Base-by-base conservation (phyloP, 92 coral and sea anemone genomes). In the Porites rus region DNA sequence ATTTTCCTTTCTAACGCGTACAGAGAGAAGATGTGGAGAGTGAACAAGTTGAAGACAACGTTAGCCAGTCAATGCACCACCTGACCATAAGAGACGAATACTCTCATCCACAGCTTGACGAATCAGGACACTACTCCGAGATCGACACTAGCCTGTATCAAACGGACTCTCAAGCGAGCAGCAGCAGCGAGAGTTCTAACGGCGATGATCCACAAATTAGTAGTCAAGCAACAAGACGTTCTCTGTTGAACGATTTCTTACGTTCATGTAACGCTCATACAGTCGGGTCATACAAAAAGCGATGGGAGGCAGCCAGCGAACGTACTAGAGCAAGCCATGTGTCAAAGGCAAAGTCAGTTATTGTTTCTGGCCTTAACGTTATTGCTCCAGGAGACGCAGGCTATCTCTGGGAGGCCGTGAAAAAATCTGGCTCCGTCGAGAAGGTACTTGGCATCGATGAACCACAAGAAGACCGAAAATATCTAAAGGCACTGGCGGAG, bases 331-430 rank as follows among this genome's bases (percentile, higher is more conserved):
- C 56, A n/a, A 69, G 24, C 69, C 92, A 82, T 24, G 60, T 88
- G 6, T 50, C 78, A 54, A 90, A 90, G 59, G 85, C 88, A 1
- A 86, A 77, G 78, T 58, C 65, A 25, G 43, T 81, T 4, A 79
- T 90, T 50, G 93, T 81, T n/a, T 88, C 90, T 20, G 93, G 87
- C 8, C 87, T 86, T 31, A 58, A 90, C 61, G 88, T 90, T 43
- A 90, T 90, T 76, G 84, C 90, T 2, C 90, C 93, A 68, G 84
- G 84, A 61, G 90, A 80, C 54, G 84, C 83, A 21, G 84, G 84
- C 68, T 65, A 75, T 18, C 80, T 90, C 54, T 90, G 90, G 93
- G 85, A 90, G 82, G 93, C 93, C 60, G 71, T 90, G 7, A 61
- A 63, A 79, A 59, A 62, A 13, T 73, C 89, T 8, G 76, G 82